A percentile compares a stretch with the other conserved stretches of the same genome.
These are phyloP conservation scores for Recurvirostra avosetta DNA, from an alignment of 2,113 vertebrate species.

Conservation along the genomic window DNA sequence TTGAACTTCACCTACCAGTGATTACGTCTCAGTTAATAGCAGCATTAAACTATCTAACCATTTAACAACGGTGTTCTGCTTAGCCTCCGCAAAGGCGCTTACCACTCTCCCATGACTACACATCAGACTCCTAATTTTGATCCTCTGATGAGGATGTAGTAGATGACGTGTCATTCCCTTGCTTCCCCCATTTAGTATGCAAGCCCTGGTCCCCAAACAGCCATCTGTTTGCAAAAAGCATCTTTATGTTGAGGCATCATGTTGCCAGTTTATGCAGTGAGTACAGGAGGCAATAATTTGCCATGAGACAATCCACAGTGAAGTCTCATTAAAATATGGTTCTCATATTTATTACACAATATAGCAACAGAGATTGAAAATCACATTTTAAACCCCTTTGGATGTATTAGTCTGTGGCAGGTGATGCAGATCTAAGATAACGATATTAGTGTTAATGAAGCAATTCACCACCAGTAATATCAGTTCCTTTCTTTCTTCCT, in stretches of 20 bases:
- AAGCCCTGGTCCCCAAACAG: neutral
- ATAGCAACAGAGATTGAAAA: neutral
- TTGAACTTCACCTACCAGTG: neutral
- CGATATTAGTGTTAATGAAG: neutral
- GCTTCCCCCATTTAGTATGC: neutral
- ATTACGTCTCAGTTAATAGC: neutral
- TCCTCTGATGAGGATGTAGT: neutral
- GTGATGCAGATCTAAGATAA: neutral
- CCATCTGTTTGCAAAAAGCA: neutral
- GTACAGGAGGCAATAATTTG: neutral
- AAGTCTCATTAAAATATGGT: neutral
- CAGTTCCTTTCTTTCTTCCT: neutral
- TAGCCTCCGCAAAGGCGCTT: neutral
- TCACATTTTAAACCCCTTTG: neutral
- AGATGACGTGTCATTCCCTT: neutral
- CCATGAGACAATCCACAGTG: neutral
- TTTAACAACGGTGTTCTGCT: neutral
- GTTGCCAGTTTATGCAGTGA: neutral
- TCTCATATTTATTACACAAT: neutral
- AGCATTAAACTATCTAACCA: neutral
- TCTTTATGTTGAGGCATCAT: neutral
- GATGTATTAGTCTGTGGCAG: neutral
- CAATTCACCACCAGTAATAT: neutral
- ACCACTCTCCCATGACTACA: neutral
- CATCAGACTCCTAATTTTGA: neutral